phyloP scores from a whole-genome alignment of 2,888 invertebrate species.

The Colletes collaris region DNA sequence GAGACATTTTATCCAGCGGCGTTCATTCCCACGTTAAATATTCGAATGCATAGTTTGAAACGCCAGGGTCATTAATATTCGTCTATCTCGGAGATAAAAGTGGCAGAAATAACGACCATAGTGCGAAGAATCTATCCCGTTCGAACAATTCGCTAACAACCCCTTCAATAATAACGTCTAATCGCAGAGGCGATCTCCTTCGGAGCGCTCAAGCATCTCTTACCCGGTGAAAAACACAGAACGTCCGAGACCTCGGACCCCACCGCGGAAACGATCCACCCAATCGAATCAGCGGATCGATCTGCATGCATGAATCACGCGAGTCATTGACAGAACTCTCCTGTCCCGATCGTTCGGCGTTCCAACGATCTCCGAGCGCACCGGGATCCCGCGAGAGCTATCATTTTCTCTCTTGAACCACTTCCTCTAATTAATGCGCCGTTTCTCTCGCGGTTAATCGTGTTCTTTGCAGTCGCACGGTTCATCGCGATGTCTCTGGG shows the following conservation, averaged over 20 bases:
- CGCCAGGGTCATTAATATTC: too few species aligned
- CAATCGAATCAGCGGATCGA: constrained; percentile 8
- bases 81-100: too few species aligned
- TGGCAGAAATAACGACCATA: too few species aligned
- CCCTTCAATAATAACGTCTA: too few species aligned
- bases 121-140: too few species aligned
- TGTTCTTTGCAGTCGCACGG: constrained; percentile 67
- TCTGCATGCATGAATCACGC: constrained; percentile 19
- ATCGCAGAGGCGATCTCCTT: too few species aligned
- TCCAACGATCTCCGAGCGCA: constrained; percentile 7
- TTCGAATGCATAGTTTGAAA: too few species aligned
- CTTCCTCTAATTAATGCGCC: constrained; percentile 75
- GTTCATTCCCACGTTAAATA: too few species aligned
- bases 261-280: constrained; percentile 3
- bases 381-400: constrained; percentile 39
- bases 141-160: too few species aligned
- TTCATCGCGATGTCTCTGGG: constrained; percentile 45
- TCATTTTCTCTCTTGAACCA: constrained; percentile 59
- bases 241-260: not conserved
- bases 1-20: too few species aligned
- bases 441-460: constrained; percentile 75
- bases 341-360: constrained; percentile 23
- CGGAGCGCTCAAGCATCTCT: not conserved
- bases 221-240: too few species aligned
- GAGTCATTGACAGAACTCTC: not conserved